Percentiles rank a stretch among this genome's conserved stretches.
phyloP scores from a whole-genome alignment of 2,888 invertebrate genomes.

The Ochropacha duplaris region DNA sequence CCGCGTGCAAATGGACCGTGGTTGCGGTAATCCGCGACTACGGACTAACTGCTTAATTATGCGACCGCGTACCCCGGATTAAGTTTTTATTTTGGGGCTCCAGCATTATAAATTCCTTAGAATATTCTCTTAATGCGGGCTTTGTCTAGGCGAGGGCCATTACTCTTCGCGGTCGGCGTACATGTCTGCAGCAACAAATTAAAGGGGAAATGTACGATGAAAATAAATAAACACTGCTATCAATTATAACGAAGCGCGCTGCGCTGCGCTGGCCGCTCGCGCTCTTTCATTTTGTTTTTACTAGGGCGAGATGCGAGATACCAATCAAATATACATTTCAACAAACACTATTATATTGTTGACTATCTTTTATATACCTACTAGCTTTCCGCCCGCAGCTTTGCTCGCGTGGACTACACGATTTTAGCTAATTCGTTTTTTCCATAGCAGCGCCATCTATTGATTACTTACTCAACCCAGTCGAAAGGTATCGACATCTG shows the following conservation, averaged over 20 bases:
- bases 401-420: too few species aligned
- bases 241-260: background rate
- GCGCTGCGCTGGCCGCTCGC: background rate
- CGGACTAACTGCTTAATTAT: conserved; percentile 71
- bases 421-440: too few species aligned
- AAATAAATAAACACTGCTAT: conserved; percentile 8
- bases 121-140: conserved; percentile 55
- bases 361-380: background rate
- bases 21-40: conserved; percentile 51
- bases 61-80: conserved; percentile 56
- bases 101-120: conserved; percentile 64
- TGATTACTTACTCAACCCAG: too few species aligned
- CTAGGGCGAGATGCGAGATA: background rate
- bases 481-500: too few species aligned
- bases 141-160: conserved; percentile 37
- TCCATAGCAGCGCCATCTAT: too few species aligned
- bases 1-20: conserved; percentile 10
- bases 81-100: conserved; percentile 66
- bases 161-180: conserved; percentile 17
- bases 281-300: background rate
- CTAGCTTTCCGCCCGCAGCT: too few species aligned
- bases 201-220: conserved; percentile 15
- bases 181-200: conserved; percentile 20
- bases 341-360: background rate
- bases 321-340: background rate